A percentile compares a stretch with the other conserved stretches of the same genome.
Evolutionary conservation across 1,140 invertebrate species (phyloP).

Genomic region (Drosophila tristis): DNA sequence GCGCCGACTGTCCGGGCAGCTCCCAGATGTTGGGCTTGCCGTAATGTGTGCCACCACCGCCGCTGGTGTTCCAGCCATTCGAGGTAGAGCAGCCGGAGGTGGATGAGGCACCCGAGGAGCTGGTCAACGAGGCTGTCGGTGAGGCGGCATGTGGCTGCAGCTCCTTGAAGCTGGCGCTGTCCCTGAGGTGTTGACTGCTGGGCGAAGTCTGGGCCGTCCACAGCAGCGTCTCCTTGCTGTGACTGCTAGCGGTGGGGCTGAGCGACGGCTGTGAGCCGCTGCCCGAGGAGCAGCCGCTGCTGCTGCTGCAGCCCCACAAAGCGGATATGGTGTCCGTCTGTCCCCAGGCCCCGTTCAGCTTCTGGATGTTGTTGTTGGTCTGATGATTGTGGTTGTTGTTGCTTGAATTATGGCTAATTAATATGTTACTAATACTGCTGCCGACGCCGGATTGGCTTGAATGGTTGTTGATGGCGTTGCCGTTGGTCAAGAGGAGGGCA

Average conservation of each 20-base stretch:
- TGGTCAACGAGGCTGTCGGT: slow-evolving; percentile 66
- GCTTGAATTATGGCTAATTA: slow-evolving; percentile 83
- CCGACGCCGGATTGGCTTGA: slow-evolving; percentile 38
- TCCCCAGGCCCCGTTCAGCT: slow-evolving; percentile 43
- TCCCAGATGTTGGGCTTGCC: slow-evolving; percentile 80
- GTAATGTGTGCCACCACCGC: slow-evolving; percentile 50
- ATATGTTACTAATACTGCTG: slow-evolving; percentile 84
- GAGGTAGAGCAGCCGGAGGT: slow-evolving; percentile 43
- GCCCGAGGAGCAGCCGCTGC: slow-evolving; percentile 77
- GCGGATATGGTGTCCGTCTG: slow-evolving; percentile 75
- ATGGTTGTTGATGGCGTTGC: slow-evolving; percentile 29
- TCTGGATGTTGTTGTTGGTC: slow-evolving; percentile 38
- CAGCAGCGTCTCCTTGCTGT: slow-evolving; percentile 82
- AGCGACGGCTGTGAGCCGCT: slow-evolving; percentile 78
- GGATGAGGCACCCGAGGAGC: slow-evolving; percentile 39
- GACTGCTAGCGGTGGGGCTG: slow-evolving; percentile 75
- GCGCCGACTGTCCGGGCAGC: slow-evolving; percentile 49
- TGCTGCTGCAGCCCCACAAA: slow-evolving; percentile 76
- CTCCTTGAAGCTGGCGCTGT: slow-evolving; percentile 42
- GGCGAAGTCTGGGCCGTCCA: slow-evolving; percentile 71
- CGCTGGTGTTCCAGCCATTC: slow-evolving; percentile 29
- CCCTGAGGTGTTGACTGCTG: slow-evolving; percentile 53
- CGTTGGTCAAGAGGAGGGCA: slow-evolving; percentile 47
- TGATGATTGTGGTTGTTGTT: slow-evolving; percentile 67
- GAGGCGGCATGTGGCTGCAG: slow-evolving; percentile 64